Conservation (phyloP, 1,140 invertebrate genomes). For the Sitobion miscanthi region DNA sequence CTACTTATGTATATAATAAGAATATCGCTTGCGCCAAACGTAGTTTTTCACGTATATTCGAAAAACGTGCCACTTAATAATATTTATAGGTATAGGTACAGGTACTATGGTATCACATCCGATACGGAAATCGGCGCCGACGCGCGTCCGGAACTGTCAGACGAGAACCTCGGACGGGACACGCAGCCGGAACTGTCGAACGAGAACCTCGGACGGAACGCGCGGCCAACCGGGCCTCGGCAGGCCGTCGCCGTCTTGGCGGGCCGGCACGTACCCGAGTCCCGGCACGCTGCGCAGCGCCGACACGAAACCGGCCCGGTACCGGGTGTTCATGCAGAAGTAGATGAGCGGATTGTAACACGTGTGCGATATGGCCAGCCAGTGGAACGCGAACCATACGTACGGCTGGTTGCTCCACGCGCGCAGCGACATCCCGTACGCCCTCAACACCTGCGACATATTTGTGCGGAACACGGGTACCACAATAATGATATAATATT, state of each 20-base stretch:
- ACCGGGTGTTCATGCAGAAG: slow-evolving; percentile 86
- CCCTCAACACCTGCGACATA: slow-evolving; percentile 71
- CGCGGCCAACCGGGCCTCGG: background rate
- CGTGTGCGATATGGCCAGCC: slow-evolving; percentile 89
- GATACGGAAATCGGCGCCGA: background rate
- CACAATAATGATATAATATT: no score
- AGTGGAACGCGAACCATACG: slow-evolving; percentile 80
- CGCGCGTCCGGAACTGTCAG: background rate
- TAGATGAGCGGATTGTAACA: slow-evolving; percentile 95
- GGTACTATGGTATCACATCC: no score
- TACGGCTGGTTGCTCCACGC: slow-evolving; percentile 72
- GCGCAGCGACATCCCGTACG: slow-evolving; percentile 65
- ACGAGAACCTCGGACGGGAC: background rate
- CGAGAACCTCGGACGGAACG: background rate
- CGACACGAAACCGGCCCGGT: slow-evolving; percentile 62
- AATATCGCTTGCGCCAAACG: no score
- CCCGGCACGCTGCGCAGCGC: slow-evolving; percentile 60
- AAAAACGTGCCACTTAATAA: background rate
- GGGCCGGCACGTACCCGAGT: slow-evolving; percentile 46
- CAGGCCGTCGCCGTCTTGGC: slow-evolving; percentile 54
- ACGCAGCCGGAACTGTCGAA: background rate
- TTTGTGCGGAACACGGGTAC: background rate
- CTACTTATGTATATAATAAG: no score
- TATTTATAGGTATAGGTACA: background rate
- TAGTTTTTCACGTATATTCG: background rate